Evolutionary conservation across 2,113 vertebrate genomes (phyloP), one percentile per base, ranked within the genome.

Genomic region (Xyrauchen texanus): DNA sequence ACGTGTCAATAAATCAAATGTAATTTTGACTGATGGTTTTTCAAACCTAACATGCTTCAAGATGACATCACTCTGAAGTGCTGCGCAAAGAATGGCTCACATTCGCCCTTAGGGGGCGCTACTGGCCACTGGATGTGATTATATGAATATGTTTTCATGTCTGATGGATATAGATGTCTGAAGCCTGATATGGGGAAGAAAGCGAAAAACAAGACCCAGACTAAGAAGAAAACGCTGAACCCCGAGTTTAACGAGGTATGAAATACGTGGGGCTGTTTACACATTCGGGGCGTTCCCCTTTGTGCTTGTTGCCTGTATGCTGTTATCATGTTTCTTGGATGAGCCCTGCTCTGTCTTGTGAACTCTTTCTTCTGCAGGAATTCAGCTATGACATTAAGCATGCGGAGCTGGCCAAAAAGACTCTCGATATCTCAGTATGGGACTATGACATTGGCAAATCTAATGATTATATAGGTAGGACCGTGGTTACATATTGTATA

Each of bases 161-260:
- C 47, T 49, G 47, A n/a, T 70, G 10, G 15, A 72, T 79, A 21
- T 80, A 99, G 96, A 81, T 96, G 92, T 89, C 93, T 99, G 88
- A 99, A 97, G 86, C 97, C 97, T 3, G 97, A 99, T 88, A 97
- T 98, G 95, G 97, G 97, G 5, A 99, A 99, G 88, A 98, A 98
- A 83, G 96, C 93, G 63, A 99, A 98, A 85, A 94, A 96, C 87
- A 99, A 99, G 94, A 99, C 97, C 0, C 96, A 97, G 86, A 98
- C 95, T 76, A 99, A 99, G 88, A 99, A 98, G 93, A 98, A 98
- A 90, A 99, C 97, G 0, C 87, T 99, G 81, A 99, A 99, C 69
- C 97, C 97, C 0, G 97, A 99, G 82, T 99, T 96, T 88, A 98
- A 99, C 3, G 97, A 99, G 94, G 97, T 99, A 67, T 42, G 52